Base-by-base conservation (phyloP, 2,113 vertebrate genomes). In the Heptranchias perlo region DNA sequence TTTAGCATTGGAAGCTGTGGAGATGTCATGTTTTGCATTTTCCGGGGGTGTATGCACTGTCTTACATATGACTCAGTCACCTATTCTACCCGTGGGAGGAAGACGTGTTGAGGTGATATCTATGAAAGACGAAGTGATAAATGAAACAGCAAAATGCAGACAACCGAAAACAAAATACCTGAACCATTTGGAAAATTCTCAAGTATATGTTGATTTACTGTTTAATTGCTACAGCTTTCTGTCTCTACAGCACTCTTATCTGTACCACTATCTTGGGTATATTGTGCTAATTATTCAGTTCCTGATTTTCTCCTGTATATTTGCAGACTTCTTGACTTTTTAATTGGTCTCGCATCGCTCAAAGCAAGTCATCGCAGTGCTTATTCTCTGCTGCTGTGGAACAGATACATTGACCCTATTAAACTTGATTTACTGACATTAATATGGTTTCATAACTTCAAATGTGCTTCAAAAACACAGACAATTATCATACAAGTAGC, bases 361-460 rank as follows among this genome's bases (percentile, higher is more conserved):
- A 92, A 92, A 62, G 61, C 35, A 62, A 92, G 31, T 18, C 14
- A 62, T 44, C 35, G 28, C 31, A n/a, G 58, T 93, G 58, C 61
- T 35, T 39, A 64, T 39, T 93, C 89, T 93, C n/a, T 62, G 54
- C 87, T 62, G 54, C 87, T 61, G 52, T 18, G 35, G 39, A 61
- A 93, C 58, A 64, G 58, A 39, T 62, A 62, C 89, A 39, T 35
- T 93, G 89, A 93, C 89, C 86, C 89, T 93, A 44, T 64, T 64
- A 93, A 93, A 62, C 61, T 62, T 93, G 89, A 64, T 93, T 93
- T 39, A 64, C 35, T 93, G 35, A 61, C 61, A 93, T 23, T 62
- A 93, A 93, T 93, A n/a, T 39, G 61, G 35, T 64, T 92, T 93
- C 89, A 93, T 93, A 39, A 58, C 54, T 93, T 93, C 89, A 62